phyloP scores from a whole-genome alignment of 2,797 vertebrate species.

The Microtus californicus region DNA sequence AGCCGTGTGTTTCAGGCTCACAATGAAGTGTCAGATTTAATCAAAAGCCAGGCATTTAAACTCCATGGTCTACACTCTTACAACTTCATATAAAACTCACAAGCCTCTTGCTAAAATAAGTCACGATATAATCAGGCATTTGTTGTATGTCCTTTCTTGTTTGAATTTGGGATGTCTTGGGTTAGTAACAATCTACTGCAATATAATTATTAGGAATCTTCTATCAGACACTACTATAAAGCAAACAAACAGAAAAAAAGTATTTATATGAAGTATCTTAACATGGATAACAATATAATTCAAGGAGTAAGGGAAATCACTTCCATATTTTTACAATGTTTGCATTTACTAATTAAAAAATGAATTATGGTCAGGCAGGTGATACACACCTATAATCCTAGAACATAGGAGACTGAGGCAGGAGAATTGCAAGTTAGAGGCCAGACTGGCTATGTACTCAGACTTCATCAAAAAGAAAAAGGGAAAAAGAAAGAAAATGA shows the following conservation, averaged over 20 bases:
- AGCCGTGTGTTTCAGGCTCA: background rate
- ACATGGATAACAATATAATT: background rate
- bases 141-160: background rate
- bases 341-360: conserved; percentile 27
- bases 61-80: background rate
- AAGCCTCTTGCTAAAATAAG: conserved; percentile 44
- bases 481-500: background rate
- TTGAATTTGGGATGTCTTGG: conserved; percentile 21
- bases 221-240: background rate
- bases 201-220: conserved; percentile 48
- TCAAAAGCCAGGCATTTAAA: background rate
- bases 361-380: background rate
- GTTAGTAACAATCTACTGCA: background rate
- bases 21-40: background rate
- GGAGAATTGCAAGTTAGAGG: background rate
- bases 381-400: background rate
- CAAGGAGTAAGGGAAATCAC: background rate
- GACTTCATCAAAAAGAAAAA: background rate
- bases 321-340: background rate
- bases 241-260: conserved; percentile 33
- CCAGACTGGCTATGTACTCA: background rate
- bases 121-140: background rate
- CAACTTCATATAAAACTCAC: conserved; percentile 6
- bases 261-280: background rate
- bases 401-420: background rate